Base-by-base conservation (phyloP, 2,888 invertebrate genomes). In the Bhutanitis thaidina region DNA sequence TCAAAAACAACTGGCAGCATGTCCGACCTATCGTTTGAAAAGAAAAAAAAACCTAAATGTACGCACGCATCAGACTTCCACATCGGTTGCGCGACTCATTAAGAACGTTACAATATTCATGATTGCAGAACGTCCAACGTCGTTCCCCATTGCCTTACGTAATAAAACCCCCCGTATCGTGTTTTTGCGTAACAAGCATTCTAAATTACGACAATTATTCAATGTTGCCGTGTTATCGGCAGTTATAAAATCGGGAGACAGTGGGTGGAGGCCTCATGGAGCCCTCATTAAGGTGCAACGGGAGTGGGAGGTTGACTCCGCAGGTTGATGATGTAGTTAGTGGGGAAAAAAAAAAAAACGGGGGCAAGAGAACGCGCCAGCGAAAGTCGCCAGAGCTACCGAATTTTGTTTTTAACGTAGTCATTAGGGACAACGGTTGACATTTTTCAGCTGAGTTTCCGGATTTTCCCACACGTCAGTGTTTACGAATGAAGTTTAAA, bases 141-240 rank as follows among this genome's bases (percentile, higher is more conserved):
- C 74, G 74, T 74, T 58, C 57, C 59, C 64, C 52, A 62, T 62
- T 67, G 68, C 69, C 70, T 77, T 76, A 79, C 77, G 74, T 76
- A 80, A 81, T 83, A 80, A 80, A 79, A 63, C 66, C 70, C 57
- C 49, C 58, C 66, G 77, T 77, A 69, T 77, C 82, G 74, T 80
- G 80, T 84, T 82, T 80, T 79, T 77, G 74, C 72, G 71, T 80
- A 84, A 84, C 84, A 84, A 83, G 82, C 78, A 69, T 72, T 63
- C 76, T 80, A 80, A 86, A 87, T 86, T 80, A 83, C 80, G 79
- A 84, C 88, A 88, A 86, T 88, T 87, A 88, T 85, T 88, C 87
- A 84, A 87, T 86, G 86, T 77, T 69, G 70, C 75, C 67, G 69
- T 74, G 82, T 75, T 87, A 87, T 88, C 85, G 85, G 85, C 81